Evolutionary conservation across 2,888 invertebrate genomes (phyloP), one percentile per base, ranked within the genome.

Genomic region (Heliconius aoede): DNA sequence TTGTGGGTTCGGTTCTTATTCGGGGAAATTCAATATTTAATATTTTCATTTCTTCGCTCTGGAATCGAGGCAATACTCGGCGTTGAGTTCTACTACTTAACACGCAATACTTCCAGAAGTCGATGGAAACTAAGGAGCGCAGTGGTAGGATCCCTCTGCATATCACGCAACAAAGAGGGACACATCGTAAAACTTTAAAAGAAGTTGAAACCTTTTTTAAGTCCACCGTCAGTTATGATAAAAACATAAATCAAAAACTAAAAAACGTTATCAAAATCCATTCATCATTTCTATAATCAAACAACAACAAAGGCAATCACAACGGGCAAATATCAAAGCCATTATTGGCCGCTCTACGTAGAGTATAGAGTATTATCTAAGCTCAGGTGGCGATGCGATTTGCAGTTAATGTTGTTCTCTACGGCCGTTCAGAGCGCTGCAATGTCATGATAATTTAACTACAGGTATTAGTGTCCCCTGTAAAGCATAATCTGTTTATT

Each of bases 341-440:
- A 15, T 67, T 65, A 67, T n/a, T 9, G 58, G 26, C 24, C 15
- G 15, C 26, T 40, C 36, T 64, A 71, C 28, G 28, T 28, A 40
- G 30, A 60, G 60, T 46, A 68, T 68, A 28, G 62, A 46, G 72
- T 32, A 79, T 80, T 79, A 80, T 76, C 68, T 67, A 58, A 71
- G 74, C 80, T 78, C 80, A 80, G 80, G 80, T 80, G 80, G 72
- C 76, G 26, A 32, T 78, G 73, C 77, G 78, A 81, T 80, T 80
- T 78, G 77, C 74, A 51, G 65, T 73, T 79, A 79, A 81, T 80
- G 80, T 79, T 79, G 78, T 80, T 60, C 72, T 64, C 69, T 69
- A 76, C 74, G 72, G 72, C 73, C 73, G 36, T 65, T 67, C 73
- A 67, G 21, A 36, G 26, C 13, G 60, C 61, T 74, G 74, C 74